These are phyloP conservation scores for Conistra vaccinii DNA, from an alignment of 2,888 invertebrate genomes.

Conservation along the genomic window DNA sequence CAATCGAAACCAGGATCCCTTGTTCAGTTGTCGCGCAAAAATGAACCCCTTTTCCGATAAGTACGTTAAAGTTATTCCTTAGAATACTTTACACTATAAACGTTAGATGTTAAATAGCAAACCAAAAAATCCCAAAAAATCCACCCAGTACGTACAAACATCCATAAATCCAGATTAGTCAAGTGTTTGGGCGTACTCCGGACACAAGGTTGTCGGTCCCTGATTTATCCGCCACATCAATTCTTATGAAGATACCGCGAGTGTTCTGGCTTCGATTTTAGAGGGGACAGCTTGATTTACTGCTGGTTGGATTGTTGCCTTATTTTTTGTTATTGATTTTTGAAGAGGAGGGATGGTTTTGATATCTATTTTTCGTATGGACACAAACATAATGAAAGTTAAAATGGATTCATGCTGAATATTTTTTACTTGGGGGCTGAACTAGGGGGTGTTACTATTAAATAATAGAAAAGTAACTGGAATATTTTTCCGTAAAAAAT, in stretches of 20 bases:
- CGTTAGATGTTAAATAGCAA: background rate
- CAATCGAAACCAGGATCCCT: background rate
- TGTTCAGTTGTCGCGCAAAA: background rate
- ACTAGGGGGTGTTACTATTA: too few species aligned
- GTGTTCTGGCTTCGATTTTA: slow-evolving; percentile 79
- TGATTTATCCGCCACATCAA: slow-evolving; percentile 86
- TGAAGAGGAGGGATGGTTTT: background rate
- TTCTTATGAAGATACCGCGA: slow-evolving; percentile 82
- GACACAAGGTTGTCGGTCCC: slow-evolving; percentile 75
- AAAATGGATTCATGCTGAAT: background rate
- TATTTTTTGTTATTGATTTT: slow-evolving; percentile 64
- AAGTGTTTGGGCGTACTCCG: slow-evolving; percentile 84
- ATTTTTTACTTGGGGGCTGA: too few species aligned
- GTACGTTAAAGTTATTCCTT: background rate
- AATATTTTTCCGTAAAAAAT: too few species aligned
- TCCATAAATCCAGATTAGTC: slow-evolving; percentile 86
- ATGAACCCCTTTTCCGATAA: background rate
- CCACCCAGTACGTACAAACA: slow-evolving; percentile 61
- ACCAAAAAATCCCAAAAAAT: background rate
- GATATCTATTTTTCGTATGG: background rate
- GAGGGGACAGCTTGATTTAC: slow-evolving; percentile 68
- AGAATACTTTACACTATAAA: background rate
- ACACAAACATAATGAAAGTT: background rate
- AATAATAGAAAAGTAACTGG: too few species aligned
- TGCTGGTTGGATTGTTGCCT: slow-evolving; percentile 26